Base-by-base conservation (phyloP, 1,140 invertebrate species). In the Drosophila tristis region DNA sequence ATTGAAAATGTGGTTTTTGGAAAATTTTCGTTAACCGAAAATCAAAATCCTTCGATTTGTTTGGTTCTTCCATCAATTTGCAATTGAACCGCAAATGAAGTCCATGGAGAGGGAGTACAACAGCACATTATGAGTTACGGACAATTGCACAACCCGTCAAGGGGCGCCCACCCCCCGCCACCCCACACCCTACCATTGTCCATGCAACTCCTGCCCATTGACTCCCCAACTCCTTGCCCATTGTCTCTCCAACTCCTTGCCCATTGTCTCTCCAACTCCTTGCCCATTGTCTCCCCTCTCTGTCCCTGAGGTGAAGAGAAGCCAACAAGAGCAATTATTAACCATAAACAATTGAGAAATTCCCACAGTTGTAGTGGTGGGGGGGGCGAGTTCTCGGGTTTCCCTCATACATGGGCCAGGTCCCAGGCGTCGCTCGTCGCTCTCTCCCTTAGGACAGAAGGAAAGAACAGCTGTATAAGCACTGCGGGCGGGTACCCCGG, bases 291-390 rank as follows among this genome's bases (percentile, higher is more conserved):
- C 54, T 2, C 20, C 9, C 16, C 5, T 58, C 54, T 23, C 11
- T 45, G 60, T 45, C 47, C 57, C 53, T 48, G 66, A 87, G 79
- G 84, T 82, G 82, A 87, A 70, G 82, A 87, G 82, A 87, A 87
- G 82, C 84, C 82, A 87, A 87, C 82, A 89, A 87, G 80, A 87
- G 84, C 82, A 87, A 87, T 87, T 87, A 87, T 87, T 87, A 87
- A 87, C 66, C 82, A 89, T 87, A 76, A 87, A 78, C 82, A 87
- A 87, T 87, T 87, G 82, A 87, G 82, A 89, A 87, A 86, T 87
- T 87, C 82, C 84, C 82, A 87, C 82, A 87, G 82, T 87, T 77
- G 70, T 59, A 57, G 70, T 65, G 55, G 81, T 51, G 59, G 61
- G 43, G 26, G 23, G 2, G 2, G 23, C 2, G 23, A 4, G 23